phyloP scores from a whole-genome alignment of 2,888 invertebrate species.

The Eumacrocentrus americanus region DNA sequence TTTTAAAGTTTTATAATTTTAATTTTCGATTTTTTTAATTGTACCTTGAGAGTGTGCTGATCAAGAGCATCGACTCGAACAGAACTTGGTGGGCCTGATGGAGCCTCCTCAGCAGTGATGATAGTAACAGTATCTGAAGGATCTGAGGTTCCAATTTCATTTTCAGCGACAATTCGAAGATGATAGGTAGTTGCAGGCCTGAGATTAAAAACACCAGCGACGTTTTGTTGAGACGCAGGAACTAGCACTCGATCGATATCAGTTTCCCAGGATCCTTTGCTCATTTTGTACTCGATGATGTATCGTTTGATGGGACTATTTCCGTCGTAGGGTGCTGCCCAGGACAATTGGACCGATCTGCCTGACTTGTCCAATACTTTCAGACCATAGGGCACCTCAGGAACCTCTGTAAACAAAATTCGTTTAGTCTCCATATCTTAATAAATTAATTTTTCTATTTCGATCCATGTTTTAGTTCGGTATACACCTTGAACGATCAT shows the following conservation, averaged over 20 bases:
- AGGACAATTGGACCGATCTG: constrained; percentile 86
- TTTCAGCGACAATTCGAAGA: constrained; percentile 90
- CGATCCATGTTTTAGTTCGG: not conserved
- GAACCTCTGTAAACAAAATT: constrained; percentile 69
- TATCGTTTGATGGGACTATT: constrained; percentile 89
- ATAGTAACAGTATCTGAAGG: constrained; percentile 93
- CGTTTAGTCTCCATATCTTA: not conserved
- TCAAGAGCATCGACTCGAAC: constrained; percentile 86
- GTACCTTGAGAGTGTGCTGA: constrained; percentile 78
- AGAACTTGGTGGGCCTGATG: constrained; percentile 82
- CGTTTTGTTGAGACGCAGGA: constrained; percentile 82
- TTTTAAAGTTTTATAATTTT: not conserved
- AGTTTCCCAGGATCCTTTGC: constrained; percentile 80
- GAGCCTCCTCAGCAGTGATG: constrained; percentile 93
- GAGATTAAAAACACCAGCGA: constrained; percentile 87
- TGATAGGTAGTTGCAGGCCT: constrained; percentile 93
- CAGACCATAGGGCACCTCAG: constrained; percentile 87
- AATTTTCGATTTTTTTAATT: not conserved
- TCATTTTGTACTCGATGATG: constrained; percentile 89
- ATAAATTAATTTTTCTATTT: too few species aligned
- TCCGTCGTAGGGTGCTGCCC: constrained; percentile 92
- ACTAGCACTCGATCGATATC: constrained; percentile 88
- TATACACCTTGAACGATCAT: constrained; percentile 86
- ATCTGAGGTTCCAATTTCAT: constrained; percentile 90
- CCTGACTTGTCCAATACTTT: constrained; percentile 91